Percentiles rank a stretch among this genome's conserved stretches.
These are phyloP conservation scores for Nesoenas mayeri DNA, from an alignment of 2,113 vertebrate species.

Conservation along the genomic window DNA sequence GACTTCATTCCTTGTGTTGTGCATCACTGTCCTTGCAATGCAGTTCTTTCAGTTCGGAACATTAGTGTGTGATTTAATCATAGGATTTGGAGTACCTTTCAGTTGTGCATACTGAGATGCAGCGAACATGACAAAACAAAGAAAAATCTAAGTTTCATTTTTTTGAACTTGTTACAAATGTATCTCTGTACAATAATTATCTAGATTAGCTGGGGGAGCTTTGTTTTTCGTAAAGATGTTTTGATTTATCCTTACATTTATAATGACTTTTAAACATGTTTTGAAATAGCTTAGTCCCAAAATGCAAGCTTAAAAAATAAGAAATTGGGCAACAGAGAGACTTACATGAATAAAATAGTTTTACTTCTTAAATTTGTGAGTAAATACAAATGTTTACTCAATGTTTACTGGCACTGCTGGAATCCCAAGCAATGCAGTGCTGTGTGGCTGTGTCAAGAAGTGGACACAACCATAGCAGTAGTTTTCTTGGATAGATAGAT, in stretches of 20 bases:
- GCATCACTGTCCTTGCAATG: slow-evolving; percentile 14
- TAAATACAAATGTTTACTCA: background rate
- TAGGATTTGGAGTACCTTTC: background rate
- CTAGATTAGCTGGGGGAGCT: background rate
- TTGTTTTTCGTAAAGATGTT: background rate
- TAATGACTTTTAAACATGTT: background rate
- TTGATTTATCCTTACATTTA: background rate
- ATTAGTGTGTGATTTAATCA: background rate
- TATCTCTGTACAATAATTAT: background rate
- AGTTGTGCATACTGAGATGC: background rate
- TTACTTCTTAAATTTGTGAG: background rate
- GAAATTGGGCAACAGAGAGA: background rate
- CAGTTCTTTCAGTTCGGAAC: background rate
- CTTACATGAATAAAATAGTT: background rate
- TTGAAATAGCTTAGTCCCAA: background rate
- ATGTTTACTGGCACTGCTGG: background rate
- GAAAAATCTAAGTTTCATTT: background rate
- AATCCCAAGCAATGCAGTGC: background rate
- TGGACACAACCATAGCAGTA: background rate
- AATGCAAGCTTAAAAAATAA: background rate
- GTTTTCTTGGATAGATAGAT: background rate
- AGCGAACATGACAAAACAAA: background rate
- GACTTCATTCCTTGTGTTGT: slow-evolving; percentile 16
- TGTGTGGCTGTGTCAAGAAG: background rate
- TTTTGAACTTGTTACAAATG: background rate